Base-by-base conservation (phyloP, 2,113 vertebrate species). In the Bungarus multicinctus region DNA sequence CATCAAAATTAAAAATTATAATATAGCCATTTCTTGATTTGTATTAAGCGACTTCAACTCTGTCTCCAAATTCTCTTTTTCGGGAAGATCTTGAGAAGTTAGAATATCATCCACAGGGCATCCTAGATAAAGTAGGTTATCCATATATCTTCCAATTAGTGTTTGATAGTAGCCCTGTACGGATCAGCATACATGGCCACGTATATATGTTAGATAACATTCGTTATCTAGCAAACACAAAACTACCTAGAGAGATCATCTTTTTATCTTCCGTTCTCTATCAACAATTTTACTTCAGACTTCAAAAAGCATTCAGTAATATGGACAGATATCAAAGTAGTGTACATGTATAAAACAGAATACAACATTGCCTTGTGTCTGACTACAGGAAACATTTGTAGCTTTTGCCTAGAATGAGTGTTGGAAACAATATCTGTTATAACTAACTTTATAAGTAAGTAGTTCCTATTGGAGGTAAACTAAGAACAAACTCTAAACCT, bases 391-490 rank as follows among this genome's bases (percentile, higher is more conserved):
- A 43, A 57, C 20, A 34, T 87, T 87, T 60, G 43, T 60, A 50
- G 34, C 54, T 87, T 45, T 64, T 57, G 50, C 45, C 18, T 50
- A 34, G 25, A 91, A 47, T 60, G 3, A 25, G 6, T 91, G 4
- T 45, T 87, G 16, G 16, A 91, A 57, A 50, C 25, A 87, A 43
- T n/a, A 92, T 87, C 86, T 88, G 30, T 57, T 92, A 4, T 95
- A 90, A 94, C 53, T 85, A 22, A 54, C 60, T 92, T 3, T 89
- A 90, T 54, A 81, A 69, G 5, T 57, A 88, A 54, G 30, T 94
- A 93, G 60, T 89, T 95, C 89, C 27, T 20, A 50, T 86, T 30
- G 4, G 91, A 58, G 30, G 14, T 34, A 92, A 94, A 45, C 7
- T 87, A 0, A 89, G 91, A 5, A 52, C 50, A 60, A 1, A 45